These are phyloP conservation scores for Neodon shergylaensis DNA, from an alignment of 2,113 vertebrate species.

Conservation along the genomic window DNA sequence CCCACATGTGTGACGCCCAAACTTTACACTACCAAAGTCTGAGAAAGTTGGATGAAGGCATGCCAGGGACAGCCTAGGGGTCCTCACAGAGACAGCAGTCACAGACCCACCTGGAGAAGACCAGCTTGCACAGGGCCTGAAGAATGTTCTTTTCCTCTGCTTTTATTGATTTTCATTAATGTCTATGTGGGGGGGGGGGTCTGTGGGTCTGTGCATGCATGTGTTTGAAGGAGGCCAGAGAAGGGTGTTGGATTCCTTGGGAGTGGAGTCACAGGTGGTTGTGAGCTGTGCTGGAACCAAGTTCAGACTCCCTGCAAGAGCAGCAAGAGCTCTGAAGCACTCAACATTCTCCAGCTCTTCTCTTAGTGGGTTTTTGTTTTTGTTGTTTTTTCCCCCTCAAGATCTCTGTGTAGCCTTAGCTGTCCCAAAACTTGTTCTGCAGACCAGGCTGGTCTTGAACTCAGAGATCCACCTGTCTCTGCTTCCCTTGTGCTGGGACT, in stretches of 20 bases:
- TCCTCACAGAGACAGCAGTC: not conserved
- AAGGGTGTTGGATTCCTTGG: not conserved
- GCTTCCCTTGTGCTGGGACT: not conserved
- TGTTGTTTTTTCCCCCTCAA: not conserved
- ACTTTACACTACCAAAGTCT: not conserved
- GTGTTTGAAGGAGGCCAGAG: not conserved
- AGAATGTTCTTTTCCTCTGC: not conserved
- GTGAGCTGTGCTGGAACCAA: not conserved
- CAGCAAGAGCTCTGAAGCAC: not conserved
- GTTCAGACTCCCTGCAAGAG: not conserved
- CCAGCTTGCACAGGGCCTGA: not conserved
- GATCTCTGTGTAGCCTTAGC: not conserved
- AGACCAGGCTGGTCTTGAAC: not conserved
- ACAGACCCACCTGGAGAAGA: not conserved
- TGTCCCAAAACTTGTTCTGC: not conserved
- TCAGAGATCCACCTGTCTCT: not conserved
- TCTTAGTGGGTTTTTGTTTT: not conserved
- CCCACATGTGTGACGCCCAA: not conserved
- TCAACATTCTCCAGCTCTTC: not conserved
- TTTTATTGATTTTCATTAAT: not conserved
- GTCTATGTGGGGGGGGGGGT: not conserved
- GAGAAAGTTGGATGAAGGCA: not conserved
- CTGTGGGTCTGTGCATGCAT: not conserved
- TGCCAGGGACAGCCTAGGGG: not conserved
- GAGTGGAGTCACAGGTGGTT: not conserved